Evolutionary conservation across 1,140 invertebrate species (phyloP).

Genomic region (Drosophila obscura): DNA sequence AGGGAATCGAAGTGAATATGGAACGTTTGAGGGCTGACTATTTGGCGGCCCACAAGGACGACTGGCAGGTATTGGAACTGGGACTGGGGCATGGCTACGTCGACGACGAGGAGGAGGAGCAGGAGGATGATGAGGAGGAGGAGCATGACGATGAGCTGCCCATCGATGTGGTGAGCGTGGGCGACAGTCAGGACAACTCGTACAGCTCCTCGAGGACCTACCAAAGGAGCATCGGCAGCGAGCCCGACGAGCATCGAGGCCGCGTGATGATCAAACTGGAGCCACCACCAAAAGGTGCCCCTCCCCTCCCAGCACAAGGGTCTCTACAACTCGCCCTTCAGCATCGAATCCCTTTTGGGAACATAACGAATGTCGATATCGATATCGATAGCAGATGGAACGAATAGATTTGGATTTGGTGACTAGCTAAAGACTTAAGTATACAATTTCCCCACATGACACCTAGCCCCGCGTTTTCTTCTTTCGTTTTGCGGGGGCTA

Average conservation of each 20-base stretch:
- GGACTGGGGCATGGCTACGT: conserved; percentile 85
- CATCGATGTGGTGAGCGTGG: conserved; percentile 85
- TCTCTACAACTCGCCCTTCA: conserved; percentile 86
- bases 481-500: conserved; percentile 6
- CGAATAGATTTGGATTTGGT: conserved; percentile 18
- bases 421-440: conserved; percentile 21
- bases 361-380: conserved; percentile 43
- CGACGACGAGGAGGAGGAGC: conserved; percentile 55
- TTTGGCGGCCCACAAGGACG: conserved; percentile 85
- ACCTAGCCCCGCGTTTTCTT: neutral
- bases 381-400: neutral
- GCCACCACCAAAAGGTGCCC: neutral
- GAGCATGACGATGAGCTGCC: conserved; percentile 85
- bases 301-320: conserved; percentile 16
- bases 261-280: conserved; percentile 27
- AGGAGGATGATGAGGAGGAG: conserved; percentile 86
- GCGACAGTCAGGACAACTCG: conserved; percentile 86
- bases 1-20: conserved; percentile 94
- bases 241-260: neutral
- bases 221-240: conserved; percentile 42
- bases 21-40: conserved; percentile 93
- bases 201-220: conserved; percentile 84
- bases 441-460: neutral
- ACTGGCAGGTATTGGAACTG: conserved; percentile 86
- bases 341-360: conserved; percentile 90